Conservation (phyloP, 1,140 invertebrate genomes). For the Rhyzopertha dominica region DNA sequence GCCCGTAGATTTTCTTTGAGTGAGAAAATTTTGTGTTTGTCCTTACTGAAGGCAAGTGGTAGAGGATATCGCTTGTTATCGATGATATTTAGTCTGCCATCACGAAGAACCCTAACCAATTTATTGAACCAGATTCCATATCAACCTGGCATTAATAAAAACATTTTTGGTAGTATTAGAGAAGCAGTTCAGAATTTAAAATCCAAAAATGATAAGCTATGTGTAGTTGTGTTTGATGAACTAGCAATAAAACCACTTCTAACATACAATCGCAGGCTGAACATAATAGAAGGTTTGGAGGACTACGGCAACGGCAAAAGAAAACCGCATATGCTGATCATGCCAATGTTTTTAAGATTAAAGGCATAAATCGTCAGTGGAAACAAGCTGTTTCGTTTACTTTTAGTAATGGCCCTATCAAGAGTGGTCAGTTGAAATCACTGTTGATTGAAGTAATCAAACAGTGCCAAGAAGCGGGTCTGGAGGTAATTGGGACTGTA, state of each 20-base stretch:
- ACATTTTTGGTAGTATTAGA: slow-evolving; percentile 16
- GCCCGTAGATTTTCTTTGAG: slow-evolving; percentile 17
- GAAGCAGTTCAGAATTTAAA: too few species aligned
- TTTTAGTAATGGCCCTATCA: slow-evolving; percentile 25
- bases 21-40: slow-evolving; percentile 21
- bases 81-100: slow-evolving; percentile 22
- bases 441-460: slow-evolving; percentile 23
- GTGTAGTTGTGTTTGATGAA: slow-evolving; percentile 29
- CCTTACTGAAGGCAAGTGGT: slow-evolving; percentile 17
- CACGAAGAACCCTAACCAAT: slow-evolving; percentile 14
- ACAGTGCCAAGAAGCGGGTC: slow-evolving; percentile 23
- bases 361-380: slow-evolving; percentile 31
- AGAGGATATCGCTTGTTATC: slow-evolving; percentile 19
- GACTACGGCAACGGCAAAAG: slow-evolving; percentile 21
- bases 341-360: slow-evolving; percentile 37
- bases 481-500: slow-evolving; percentile 32
- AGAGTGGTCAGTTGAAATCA: slow-evolving; percentile 17
- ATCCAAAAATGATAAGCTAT: too few species aligned
- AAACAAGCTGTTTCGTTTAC: slow-evolving; percentile 32
- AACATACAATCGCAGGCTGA: slow-evolving; percentile 7
- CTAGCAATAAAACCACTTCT: slow-evolving; percentile 13
- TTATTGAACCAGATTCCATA: slow-evolving; percentile 18
- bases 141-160: slow-evolving; percentile 28
- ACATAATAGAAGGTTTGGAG: slow-evolving; percentile 24
- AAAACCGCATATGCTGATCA: slow-evolving; percentile 29